Percentiles rank a stretch among this genome's conserved stretches.
Evolutionary conservation across 1,140 invertebrate species (phyloP).

Genomic region (Elysia chlorotica): DNA sequence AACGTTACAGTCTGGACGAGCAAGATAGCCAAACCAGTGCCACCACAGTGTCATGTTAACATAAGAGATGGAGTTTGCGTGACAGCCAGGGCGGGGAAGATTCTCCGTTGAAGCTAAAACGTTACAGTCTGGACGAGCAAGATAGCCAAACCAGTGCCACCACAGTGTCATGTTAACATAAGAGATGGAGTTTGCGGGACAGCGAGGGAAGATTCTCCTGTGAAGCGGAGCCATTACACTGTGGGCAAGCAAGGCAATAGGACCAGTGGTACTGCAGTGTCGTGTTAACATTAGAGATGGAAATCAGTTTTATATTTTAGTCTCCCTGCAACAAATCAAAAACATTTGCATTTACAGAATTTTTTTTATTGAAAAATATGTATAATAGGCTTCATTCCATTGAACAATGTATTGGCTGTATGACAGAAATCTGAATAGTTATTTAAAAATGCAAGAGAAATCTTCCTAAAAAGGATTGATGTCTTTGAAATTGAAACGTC

Average conservation of each 20-base stretch:
- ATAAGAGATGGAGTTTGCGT: conserved; percentile 29
- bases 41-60: not conserved
- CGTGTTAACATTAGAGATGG: too few relatives aligned
- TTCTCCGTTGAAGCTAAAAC: not conserved
- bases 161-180: not conserved
- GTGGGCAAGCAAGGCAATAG: not conserved
- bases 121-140: not conserved
- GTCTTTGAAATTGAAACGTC: too few relatives aligned
- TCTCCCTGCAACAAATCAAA: too few relatives aligned
- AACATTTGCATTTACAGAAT: too few relatives aligned
- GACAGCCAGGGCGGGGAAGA: conserved; percentile 17
- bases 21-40: not conserved
- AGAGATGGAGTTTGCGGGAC: not conserved
- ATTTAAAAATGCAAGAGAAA: too few relatives aligned
- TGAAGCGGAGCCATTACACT: not conserved
- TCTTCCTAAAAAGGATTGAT: too few relatives aligned
- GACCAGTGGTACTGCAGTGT: too few relatives aligned
- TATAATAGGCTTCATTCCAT: too few relatives aligned
- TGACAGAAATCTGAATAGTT: too few relatives aligned
- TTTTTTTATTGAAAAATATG: too few relatives aligned
- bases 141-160: not conserved
- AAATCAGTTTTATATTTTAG: too few relatives aligned
- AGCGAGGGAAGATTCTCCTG: not conserved
- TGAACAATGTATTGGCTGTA: too few relatives aligned
- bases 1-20: not conserved